Percentiles rank a stretch among this genome's conserved stretches.
These are phyloP conservation scores for Poecile atricapillus DNA, from an alignment of 2,113 vertebrate genomes.

Conservation along the genomic window DNA sequence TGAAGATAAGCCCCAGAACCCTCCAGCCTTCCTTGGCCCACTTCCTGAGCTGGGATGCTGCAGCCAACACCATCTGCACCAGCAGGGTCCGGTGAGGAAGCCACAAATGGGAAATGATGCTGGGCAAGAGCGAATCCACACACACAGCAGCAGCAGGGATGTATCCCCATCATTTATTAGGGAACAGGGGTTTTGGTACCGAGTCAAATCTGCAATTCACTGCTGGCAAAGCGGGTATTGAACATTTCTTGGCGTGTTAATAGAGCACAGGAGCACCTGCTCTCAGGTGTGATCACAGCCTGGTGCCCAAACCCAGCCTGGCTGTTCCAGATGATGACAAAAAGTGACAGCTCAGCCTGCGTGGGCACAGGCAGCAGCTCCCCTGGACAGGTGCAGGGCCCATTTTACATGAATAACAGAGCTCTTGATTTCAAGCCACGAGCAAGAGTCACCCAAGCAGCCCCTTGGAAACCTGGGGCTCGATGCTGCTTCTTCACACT, in stretches of 20 bases:
- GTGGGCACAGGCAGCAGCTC: neutral
- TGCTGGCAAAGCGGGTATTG: neutral
- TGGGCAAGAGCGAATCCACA: neutral
- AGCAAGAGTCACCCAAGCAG: neutral
- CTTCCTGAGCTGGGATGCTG: neutral
- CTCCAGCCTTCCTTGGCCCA: neutral
- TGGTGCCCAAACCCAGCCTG: neutral
- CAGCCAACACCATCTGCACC: neutral
- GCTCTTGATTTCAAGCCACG: neutral
- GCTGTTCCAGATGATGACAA: neutral
- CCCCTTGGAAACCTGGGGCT: neutral
- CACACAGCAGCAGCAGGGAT: neutral
- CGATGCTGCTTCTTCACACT: neutral
- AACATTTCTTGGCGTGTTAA: neutral
- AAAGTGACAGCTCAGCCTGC: neutral
- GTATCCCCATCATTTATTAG: rapidly evolving
- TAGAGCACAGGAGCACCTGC: neutral
- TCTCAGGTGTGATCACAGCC: neutral
- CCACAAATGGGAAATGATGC: neutral
- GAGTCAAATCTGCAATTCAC: neutral
- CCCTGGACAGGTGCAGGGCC: neutral
- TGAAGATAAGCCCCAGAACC: neutral
- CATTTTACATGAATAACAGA: neutral
- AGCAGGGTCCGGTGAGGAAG: neutral
- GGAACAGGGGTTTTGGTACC: rapidly evolving